Base-by-base conservation (phyloP, 2,797 vertebrate genomes). In the Mormyrops boulengeri region DNA sequence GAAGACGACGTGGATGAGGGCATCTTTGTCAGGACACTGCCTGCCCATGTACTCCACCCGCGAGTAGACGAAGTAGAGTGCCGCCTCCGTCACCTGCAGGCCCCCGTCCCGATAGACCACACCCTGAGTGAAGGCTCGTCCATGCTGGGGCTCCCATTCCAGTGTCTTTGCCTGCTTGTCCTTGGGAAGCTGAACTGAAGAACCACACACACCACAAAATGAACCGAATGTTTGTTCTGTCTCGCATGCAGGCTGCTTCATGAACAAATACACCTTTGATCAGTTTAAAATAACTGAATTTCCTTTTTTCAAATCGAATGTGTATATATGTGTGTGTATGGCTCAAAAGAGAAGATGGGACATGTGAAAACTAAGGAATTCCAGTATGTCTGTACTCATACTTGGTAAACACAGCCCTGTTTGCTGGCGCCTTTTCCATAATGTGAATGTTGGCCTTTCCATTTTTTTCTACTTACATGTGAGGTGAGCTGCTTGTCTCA, bases 51-150 rank as follows among this genome's bases (percentile, higher is more conserved):
- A 94, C 91, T 98, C 95, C 57, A 99, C 94, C 0, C 96, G 96
- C n/a, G 97, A 97, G 93, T 99, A 99, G 19, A 99, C 92, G 0
- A 98, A 97, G 94, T 98, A 99, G 0, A 97, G 90, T n/a, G 98
- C 98, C 0, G 95, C 95, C 91, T 97, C 94, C 0, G 96, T 97
- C 92, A 99, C 94, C 88, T 96, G 92, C 0, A 99, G 95, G 1
- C 95, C 94, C 0, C 95, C 96, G 0, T 97, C 91, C 0, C 17
- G 93, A 92, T 99, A 99, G 8, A 91, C 89, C 86, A 99, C 90
- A 0, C 97, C 97, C 0, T 93, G 92, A 5, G 92, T 93, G 92
- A 98, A 97, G 1, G 97, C 96, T 3, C 90, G 94, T 2, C 97
- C 96, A 0, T 91, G 89, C 9, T 50, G 91, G 0, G 94, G 90